Evolutionary conservation across 2,888 invertebrate species (phyloP).

Genomic region (Drosophila helvetica): DNA sequence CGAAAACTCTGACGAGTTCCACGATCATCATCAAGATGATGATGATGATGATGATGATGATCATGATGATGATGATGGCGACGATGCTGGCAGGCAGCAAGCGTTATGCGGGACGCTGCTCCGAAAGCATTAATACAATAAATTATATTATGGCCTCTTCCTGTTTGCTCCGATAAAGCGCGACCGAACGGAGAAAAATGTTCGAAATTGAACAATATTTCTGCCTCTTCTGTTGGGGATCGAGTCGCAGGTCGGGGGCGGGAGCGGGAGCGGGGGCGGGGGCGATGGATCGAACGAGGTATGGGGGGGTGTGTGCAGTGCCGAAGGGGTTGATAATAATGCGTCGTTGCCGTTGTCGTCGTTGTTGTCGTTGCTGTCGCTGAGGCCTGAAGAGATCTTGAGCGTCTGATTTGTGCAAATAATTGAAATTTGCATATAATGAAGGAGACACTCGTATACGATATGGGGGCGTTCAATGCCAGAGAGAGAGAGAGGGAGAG

Average conservation of each 20-base stretch:
- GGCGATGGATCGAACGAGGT: background rate
- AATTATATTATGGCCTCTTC: slow-evolving; percentile 78
- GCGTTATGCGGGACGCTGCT: slow-evolving; percentile 66
- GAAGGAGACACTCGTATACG: slow-evolving; percentile 53
- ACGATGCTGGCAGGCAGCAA: slow-evolving; percentile 38
- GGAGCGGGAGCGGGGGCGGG: background rate
- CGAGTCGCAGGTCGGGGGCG: background rate
- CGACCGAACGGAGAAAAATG: slow-evolving; percentile 17
- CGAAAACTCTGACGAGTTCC: slow-evolving; percentile 23
- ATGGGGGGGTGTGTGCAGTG: slow-evolving; percentile 49
- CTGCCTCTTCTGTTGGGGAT: slow-evolving; percentile 17
- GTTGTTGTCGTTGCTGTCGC: slow-evolving; percentile 22
- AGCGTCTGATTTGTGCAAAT: slow-evolving; percentile 77
- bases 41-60: slow-evolving; percentile 25
- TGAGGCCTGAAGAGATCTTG: slow-evolving; percentile 57
- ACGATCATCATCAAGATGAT: slow-evolving; percentile 21
- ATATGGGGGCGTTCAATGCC: slow-evolving; percentile 37
- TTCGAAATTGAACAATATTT: slow-evolving; percentile 44
- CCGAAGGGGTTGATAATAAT: slow-evolving; percentile 65
- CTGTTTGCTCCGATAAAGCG: slow-evolving; percentile 73
- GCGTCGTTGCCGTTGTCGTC: slow-evolving; percentile 51
- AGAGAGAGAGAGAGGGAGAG: background rate
- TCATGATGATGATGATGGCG: slow-evolving; percentile 30
- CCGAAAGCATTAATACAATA: slow-evolving; percentile 72
- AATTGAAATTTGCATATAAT: slow-evolving; percentile 83